phyloP scores from a whole-genome alignment of 2,797 vertebrate species.

The Oreonectes daqikongensis region DNA sequence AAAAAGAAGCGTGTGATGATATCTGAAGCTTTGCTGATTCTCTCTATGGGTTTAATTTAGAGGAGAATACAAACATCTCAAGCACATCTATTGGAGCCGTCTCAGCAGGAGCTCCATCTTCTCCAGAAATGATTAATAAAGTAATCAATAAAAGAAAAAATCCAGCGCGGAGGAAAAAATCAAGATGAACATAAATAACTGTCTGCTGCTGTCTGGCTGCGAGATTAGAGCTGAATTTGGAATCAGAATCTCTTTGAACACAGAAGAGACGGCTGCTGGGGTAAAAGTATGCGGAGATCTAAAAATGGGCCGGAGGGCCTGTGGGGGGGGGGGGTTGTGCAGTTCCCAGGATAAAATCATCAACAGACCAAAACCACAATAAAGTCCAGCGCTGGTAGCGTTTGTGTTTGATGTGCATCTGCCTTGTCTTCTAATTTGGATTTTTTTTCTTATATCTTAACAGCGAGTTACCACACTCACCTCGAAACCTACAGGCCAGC shows the following conservation, averaged over 20 bases:
- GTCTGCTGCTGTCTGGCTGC: constrained; percentile 7
- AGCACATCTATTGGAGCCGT: constrained; percentile 12
- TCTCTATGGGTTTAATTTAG: constrained; percentile 54
- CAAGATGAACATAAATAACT: constrained; percentile 34
- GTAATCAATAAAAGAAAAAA: constrained; percentile 44
- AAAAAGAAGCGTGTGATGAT: constrained; percentile 42
- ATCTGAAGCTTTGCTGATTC: constrained; percentile 35
- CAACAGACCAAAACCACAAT: constrained; percentile 20
- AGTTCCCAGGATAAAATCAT: constrained; percentile 28
- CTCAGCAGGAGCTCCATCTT: constrained; percentile 42
- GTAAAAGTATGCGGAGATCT: constrained; percentile 13
- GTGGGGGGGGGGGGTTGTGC: background rate
- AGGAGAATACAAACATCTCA: constrained; percentile 49
- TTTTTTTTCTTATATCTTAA: constrained; percentile 15
- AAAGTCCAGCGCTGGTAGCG: background rate
- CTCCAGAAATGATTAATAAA: constrained; percentile 51
- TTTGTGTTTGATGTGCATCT: constrained; percentile 36
- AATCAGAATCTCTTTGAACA: constrained; percentile 35
- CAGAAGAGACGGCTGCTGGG: background rate
- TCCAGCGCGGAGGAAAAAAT: constrained; percentile 8
- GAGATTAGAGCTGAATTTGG: constrained; percentile 24
- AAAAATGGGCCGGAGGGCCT: constrained; percentile 11
- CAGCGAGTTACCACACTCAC: constrained; percentile 93
- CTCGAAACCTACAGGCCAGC: constrained; percentile 87
- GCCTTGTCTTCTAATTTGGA: constrained; percentile 37